Percentiles rank a stretch among this genome's conserved stretches.
Evolutionary conservation across 2,113 vertebrate species (phyloP).

Genomic region (Anoplopoma fimbria): DNA sequence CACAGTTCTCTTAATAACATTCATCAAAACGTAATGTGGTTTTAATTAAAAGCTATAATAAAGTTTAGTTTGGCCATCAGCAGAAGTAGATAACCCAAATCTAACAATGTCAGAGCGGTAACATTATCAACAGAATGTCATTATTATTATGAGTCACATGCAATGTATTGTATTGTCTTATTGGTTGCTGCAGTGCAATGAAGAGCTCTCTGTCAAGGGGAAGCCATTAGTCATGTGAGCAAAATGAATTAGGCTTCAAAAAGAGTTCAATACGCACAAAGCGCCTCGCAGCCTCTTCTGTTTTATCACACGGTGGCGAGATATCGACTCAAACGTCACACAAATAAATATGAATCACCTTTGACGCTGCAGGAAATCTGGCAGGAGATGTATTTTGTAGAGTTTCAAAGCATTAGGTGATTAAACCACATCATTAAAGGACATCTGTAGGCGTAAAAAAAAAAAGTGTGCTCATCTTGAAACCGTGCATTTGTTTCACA

Average conservation of each 20-base stretch:
- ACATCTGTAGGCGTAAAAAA: background rate
- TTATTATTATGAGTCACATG: constrained; percentile 1
- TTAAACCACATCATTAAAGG: constrained; percentile 38
- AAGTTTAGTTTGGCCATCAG: constrained; percentile 19
- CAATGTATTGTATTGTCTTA: background rate
- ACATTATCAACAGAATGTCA: constrained; percentile 8
- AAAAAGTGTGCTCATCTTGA: constrained; percentile 4
- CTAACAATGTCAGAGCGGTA: background rate
- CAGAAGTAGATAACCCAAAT: constrained; percentile 8
- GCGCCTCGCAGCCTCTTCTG: constrained; percentile 37
- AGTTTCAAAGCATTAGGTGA: constrained; percentile 2
- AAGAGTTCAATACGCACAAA: constrained; percentile 63
- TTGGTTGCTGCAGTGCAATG: constrained; percentile 32
- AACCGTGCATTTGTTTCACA: background rate
- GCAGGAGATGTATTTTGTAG: constrained; percentile 13
- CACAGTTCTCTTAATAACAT: background rate
- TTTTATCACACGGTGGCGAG: constrained; percentile 53
- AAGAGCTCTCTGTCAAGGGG: constrained; percentile 57
- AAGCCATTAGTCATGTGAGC: constrained; percentile 65
- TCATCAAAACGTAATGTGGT: constrained; percentile 4
- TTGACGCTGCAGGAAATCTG: constrained; percentile 48
- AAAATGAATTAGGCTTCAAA: constrained; percentile 69
- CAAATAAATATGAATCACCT: constrained; percentile 63
- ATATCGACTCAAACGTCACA: constrained; percentile 65
- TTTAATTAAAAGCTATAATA: constrained; percentile 42